Base-by-base conservation (phyloP, 2,888 invertebrate species). In the Argynnis bischoffii region DNA sequence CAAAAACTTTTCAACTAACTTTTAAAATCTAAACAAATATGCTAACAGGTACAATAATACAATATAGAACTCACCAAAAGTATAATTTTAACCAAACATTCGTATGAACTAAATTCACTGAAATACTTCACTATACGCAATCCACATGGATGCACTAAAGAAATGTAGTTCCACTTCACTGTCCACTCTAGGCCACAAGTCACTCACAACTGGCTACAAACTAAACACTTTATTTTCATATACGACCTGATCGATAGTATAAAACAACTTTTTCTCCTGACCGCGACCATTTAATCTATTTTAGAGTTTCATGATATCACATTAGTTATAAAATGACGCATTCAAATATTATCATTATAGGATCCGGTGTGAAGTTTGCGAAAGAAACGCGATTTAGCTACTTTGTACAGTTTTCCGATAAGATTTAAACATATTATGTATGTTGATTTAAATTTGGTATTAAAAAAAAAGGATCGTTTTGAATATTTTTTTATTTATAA, bases 171-270 rank as follows among this genome's bases (percentile, higher is more conserved):
- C 82, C 78, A 77, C 75, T 76, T 76, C 77, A 79, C 81, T 77
- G 77, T 79, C 81, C 83, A 84, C 85, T 84, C 86, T 80, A 83
- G 79, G 79, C 81, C 86, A 81, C 82, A 77, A 87, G 82, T 84
- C 81, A 87, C 88, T 87, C 87, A 89, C 90, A 88, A 92, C 91
- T 89, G 91, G 86, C 84, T 79, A 81, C 81, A 81, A 81, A 83
- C 86, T 86, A 85, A 86, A 89, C 84, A 85, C 88, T 86, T 89
- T 89, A 88, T 90, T 90, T 92, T 87, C 85, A 90, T 87, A 87
- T 84, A 80, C 82, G 81, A 81, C 74, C 66, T 68, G 72, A 78
- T 78, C 77, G 75, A 79, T 78, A 74, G 66, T 69, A 59, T 59
- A 47, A 64, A 54, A 54, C 64, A 16, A 50, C 63, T 61, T 65